Evolutionary conservation across 2,888 invertebrate species (phyloP).

Genomic region (Hofmannophila pseudospretella): DNA sequence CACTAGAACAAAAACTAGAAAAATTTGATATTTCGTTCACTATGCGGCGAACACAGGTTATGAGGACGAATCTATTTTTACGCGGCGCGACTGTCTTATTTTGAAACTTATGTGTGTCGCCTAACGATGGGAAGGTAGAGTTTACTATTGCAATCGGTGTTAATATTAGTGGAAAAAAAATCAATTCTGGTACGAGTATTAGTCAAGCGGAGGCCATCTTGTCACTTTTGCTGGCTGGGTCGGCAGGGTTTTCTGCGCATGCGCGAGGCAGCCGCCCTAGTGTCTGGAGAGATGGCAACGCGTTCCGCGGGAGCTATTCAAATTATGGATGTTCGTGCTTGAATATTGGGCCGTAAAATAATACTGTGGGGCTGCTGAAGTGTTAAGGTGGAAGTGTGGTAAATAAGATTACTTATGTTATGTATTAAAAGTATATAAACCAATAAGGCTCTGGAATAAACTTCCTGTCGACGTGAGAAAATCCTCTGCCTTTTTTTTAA

Average conservation of each 20-base stretch:
- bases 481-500: too few relatives aligned
- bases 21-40: slow-evolving; percentile 8
- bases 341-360: too few relatives aligned
- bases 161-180: slow-evolving; percentile 54
- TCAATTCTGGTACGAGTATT: slow-evolving; percentile 60
- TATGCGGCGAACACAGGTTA: slow-evolving; percentile 9
- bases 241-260: slow-evolving; percentile 48
- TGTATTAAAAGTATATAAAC: too few relatives aligned
- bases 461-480: too few relatives aligned
- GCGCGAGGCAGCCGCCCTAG: slow-evolving; percentile 27
- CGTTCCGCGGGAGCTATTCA: not conserved
- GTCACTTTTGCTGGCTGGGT: slow-evolving; percentile 39
- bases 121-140: not conserved
- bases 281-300: not conserved
- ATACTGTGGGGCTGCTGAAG: too few relatives aligned
- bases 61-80: slow-evolving; percentile 8
- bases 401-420: too few relatives aligned
- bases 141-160: not conserved
- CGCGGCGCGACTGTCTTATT: slow-evolving; percentile 1
- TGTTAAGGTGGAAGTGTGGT: too few relatives aligned
- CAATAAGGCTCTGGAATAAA: too few relatives aligned
- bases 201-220: slow-evolving; percentile 62
- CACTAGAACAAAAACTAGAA: not conserved
- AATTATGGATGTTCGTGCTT: not conserved
- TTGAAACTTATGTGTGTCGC: not conserved